Evolutionary conservation across 92 coral and sea anemone species (phyloP).

Genomic region (Paramuricea clavata): DNA sequence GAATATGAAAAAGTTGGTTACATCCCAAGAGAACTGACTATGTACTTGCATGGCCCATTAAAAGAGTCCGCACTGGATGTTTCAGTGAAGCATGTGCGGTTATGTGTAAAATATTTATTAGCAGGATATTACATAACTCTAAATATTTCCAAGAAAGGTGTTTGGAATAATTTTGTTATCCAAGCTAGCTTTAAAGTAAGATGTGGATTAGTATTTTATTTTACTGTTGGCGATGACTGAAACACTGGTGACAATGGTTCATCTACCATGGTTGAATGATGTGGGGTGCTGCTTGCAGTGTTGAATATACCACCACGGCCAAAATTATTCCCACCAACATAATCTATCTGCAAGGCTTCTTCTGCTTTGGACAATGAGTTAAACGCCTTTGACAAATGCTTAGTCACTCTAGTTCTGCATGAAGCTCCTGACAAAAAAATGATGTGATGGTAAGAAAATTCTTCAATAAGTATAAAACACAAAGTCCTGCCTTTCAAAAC

Average conservation of each 20-base stretch:
- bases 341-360: slow-evolving; percentile 8
- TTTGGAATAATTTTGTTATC: too few species aligned
- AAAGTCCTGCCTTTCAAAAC: too few species aligned
- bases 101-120: too few species aligned
- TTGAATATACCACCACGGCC: background rate
- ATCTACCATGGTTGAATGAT: background rate
- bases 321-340: background rate
- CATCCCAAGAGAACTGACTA: too few species aligned
- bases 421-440: slow-evolving; percentile 54
- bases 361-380: slow-evolving; percentile 20
- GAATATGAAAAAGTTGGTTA: too few species aligned
- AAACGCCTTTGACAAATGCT: slow-evolving; percentile 9
- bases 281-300: slow-evolving; percentile 26
- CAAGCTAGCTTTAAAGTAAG: too few species aligned
- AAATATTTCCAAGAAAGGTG: too few species aligned
- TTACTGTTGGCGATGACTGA: slow-evolving; percentile 14
- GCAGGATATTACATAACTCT: too few species aligned
- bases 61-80: too few species aligned
- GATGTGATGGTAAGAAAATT: background rate
- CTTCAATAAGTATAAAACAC: background rate
- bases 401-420: slow-evolving; percentile 43
- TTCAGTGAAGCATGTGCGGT: too few species aligned
- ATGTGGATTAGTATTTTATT: background rate
- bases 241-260: slow-evolving; percentile 35
- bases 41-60: too few species aligned